Evolutionary conservation across 2,888 invertebrate species (phyloP).

Genomic region (Luperina testacea): DNA sequence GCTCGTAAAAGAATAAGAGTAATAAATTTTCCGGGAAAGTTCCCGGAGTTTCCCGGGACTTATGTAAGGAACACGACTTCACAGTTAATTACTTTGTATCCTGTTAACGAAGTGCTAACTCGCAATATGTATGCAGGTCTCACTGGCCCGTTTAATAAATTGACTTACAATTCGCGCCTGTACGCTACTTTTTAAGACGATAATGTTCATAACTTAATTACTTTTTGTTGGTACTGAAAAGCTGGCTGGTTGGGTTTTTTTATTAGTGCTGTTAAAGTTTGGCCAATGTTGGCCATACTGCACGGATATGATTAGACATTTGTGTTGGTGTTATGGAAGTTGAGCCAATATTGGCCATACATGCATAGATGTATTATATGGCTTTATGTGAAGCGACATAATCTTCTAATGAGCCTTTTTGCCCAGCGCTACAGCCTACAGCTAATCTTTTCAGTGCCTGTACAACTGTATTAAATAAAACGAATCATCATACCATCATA

Average conservation of each 20-base stretch:
- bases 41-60: constrained; percentile 71
- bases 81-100: constrained; percentile 85
- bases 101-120: constrained; percentile 83
- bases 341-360: neutral
- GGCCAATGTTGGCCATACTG: neutral
- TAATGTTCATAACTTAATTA: constrained; percentile 54
- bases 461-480: neutral
- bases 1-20: constrained; percentile 74
- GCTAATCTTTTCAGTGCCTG: neutral
- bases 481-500: neutral
- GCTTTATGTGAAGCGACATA: no score
- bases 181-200: constrained; percentile 37
- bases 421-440: neutral
- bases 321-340: neutral
- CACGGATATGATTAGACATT: neutral
- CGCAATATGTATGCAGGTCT: constrained; percentile 77
- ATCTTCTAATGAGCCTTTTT: neutral
- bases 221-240: constrained; percentile 16
- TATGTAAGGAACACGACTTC: constrained; percentile 77
- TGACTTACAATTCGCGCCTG: constrained; percentile 58
- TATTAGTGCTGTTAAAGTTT: neutral
- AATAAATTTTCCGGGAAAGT: constrained; percentile 75
- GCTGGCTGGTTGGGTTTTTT: neutral
- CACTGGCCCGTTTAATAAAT: constrained; percentile 69
- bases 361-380: neutral